These are phyloP conservation scores for Amblyjoppa fuscipennis DNA, from an alignment of 2,888 invertebrate genomes.

Conservation along the genomic window DNA sequence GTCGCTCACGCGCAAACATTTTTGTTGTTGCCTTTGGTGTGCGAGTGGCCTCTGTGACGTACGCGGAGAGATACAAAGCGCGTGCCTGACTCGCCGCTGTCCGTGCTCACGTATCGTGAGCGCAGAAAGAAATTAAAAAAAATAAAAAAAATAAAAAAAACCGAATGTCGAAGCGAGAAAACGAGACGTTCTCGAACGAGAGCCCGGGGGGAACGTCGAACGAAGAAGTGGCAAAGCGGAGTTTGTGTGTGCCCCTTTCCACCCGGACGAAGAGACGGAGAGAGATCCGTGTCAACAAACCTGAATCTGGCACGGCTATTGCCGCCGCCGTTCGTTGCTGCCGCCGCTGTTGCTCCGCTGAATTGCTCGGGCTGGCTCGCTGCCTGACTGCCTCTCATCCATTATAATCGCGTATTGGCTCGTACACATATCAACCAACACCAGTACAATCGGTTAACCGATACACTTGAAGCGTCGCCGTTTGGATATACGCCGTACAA, in stretches of 20 bases:
- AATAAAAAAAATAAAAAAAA: no score
- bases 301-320: conserved; percentile 77
- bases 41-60: conserved; percentile 11
- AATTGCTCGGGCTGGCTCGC: conserved; percentile 46
- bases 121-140: not conserved
- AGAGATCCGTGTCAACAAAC: conserved; percentile 80
- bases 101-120: not conserved
- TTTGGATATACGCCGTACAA: conserved; percentile 14
- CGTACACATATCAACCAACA: conserved; percentile 70
- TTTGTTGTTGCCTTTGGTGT: not conserved
- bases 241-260: conserved; percentile 69
- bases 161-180: not conserved
- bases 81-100: not conserved
- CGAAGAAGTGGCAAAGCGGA: conserved; percentile 40
- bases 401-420: conserved; percentile 74
- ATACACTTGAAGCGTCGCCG: conserved; percentile 13
- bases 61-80: conserved; percentile 21
- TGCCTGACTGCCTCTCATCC: conserved; percentile 71
- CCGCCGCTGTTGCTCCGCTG: conserved; percentile 53
- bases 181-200: not conserved
- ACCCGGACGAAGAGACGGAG: conserved; percentile 70
- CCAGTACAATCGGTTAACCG: conserved; percentile 58
- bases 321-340: conserved; percentile 49
- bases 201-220: conserved; percentile 20
- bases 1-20: not conserved